Base-by-base conservation (phyloP, 1,140 invertebrate species). In the Calliopsis andreniformis region DNA sequence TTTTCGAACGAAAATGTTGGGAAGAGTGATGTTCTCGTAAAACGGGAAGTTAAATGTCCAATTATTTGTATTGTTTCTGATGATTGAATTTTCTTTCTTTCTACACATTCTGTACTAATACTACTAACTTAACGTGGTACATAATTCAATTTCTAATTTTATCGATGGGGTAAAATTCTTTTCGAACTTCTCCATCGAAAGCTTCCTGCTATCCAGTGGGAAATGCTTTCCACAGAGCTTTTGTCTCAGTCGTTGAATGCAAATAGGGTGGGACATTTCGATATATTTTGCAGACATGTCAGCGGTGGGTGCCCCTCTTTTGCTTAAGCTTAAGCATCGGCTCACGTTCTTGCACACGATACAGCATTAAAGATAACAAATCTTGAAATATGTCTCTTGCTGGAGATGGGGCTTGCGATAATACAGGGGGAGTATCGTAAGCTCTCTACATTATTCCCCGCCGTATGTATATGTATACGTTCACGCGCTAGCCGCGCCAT, bases 361-460 rank as follows among this genome's bases (percentile, higher is more conserved):
- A 69, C 64, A 51, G 63, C 49, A 78, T 61, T 39, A 51, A 73
- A 80, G 84, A 83, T 85, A 85, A 83, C 78, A 83, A 83, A 86
- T 85, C 84, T 85, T 85, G 84, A 86, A 86, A 86, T 86, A 86
- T 85, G 80, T 66, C 58, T 39, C 66, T 47, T 58, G 61, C 28
- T 67, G 45, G 61, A 70, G 79, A 53, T 76, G 61, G 82, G 69
- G 70, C 63, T 79, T 35, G 70, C 61, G 62, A 83, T 78, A 83
- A 83, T 83, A 67, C 80, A 55, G 56, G 80, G 69, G 59, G 71
- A 83, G 69, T 82, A 83, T 78, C 63, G 73, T 72, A 72, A 78
- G 69, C 80, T 76, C 62, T 63, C 43, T 63, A 32, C 56, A 59
- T 82, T 82, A 73, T 64, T 53, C 69, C 35, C n/a, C n/a, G n/a